These are phyloP conservation scores for Onychorhynchus coronatus DNA, from an alignment of 2,113 vertebrate species.

Conservation along the genomic window DNA sequence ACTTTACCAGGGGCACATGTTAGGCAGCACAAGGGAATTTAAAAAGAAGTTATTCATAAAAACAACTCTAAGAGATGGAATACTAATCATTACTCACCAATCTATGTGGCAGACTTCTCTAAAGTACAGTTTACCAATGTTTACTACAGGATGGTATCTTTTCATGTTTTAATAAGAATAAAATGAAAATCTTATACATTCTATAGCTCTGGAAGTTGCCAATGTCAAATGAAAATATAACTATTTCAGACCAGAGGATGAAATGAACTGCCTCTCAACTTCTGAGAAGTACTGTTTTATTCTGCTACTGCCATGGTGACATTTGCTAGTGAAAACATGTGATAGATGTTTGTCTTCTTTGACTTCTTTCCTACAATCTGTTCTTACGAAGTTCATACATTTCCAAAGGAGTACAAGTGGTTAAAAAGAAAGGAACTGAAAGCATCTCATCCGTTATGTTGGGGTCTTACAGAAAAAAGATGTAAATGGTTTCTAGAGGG, in stretches of 20 bases:
- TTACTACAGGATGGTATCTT: neutral
- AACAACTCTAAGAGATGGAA: neutral
- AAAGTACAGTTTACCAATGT: neutral
- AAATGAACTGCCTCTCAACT: neutral
- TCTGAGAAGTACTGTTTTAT: neutral
- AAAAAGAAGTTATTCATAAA: neutral
- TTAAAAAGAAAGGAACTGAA: neutral
- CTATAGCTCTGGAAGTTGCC: neutral
- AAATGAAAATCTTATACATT: neutral
- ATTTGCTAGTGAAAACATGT: neutral
- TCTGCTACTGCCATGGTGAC: neutral
- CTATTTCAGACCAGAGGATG: neutral
- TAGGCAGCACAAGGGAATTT: neutral
- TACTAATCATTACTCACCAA: neutral
- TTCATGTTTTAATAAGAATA: neutral
- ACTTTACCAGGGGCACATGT: neutral
- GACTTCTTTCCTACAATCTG: neutral
- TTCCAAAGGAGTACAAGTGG: neutral
- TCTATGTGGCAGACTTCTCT: slow-evolving; percentile 44
- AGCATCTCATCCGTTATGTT: neutral
- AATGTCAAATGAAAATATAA: neutral
- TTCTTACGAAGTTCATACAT: neutral
- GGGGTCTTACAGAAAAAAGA: neutral
- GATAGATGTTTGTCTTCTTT: neutral
- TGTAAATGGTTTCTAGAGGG: neutral